These are phyloP conservation scores for Eretmochelys imbricata DNA, from an alignment of 2,113 vertebrate genomes.

Conservation along the genomic window DNA sequence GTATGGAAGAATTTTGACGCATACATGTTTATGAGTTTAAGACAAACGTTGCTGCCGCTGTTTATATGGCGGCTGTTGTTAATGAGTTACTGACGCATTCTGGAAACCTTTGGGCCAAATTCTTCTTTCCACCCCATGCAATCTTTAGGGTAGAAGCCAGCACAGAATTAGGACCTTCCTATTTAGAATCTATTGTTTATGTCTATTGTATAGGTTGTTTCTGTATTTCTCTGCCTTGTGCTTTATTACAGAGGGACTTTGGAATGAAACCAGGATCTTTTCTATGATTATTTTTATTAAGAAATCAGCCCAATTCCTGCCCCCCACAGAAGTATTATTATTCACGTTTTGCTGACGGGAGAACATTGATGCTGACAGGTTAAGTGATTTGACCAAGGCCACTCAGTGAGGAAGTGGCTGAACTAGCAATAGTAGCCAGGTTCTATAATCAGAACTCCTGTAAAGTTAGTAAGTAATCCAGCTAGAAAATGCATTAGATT, in stretches of 20 bases:
- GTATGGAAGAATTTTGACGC: background rate
- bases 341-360: background rate
- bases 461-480: too few relatives aligned
- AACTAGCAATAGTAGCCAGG: conserved; percentile 35
- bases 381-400: conserved; percentile 60
- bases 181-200: background rate
- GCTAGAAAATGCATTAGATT: too few relatives aligned
- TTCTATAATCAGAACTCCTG: conserved; percentile 18
- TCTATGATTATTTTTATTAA: conserved; percentile 33
- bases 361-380: conserved; percentile 49
- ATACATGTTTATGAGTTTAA: background rate
- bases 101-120: background rate
- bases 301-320: conserved; percentile 12
- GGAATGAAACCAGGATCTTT: background rate
- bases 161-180: background rate
- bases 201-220: background rate
- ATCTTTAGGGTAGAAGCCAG: background rate
- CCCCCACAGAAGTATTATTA: background rate
- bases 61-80: background rate
- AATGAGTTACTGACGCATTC: background rate
- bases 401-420: conserved; percentile 24
- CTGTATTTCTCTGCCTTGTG: background rate
- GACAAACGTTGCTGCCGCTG: background rate
- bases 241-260: background rate
- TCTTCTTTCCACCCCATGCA: background rate